phyloP scores from a whole-genome alignment of 2,113 vertebrate genomes.

The Rallus limicola region DNA sequence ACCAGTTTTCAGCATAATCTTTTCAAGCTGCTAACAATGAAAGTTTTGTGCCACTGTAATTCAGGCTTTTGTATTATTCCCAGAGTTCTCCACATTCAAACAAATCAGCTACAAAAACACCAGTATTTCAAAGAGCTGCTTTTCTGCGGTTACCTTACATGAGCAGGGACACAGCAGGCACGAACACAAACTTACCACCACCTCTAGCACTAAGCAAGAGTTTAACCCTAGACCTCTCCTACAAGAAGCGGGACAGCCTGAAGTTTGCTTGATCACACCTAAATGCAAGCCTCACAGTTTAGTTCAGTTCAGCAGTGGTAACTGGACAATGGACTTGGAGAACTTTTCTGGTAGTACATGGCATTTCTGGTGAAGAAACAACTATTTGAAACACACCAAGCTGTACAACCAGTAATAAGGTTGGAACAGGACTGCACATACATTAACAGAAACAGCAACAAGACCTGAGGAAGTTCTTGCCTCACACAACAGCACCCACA shows the following conservation, averaged over 20 bases:
- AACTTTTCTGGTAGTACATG: background rate
- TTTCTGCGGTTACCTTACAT: background rate
- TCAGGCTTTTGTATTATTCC: background rate
- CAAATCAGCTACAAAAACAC: background rate
- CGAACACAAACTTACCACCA: background rate
- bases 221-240: background rate
- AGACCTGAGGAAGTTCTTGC: background rate
- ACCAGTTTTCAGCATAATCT: background rate
- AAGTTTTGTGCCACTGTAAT: background rate
- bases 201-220: background rate
- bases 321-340: background rate
- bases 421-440: background rate
- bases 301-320: background rate
- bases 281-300: background rate
- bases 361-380: background rate
- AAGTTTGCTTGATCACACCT: background rate
- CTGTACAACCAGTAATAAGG: background rate
- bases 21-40: slow-evolving; percentile 23
- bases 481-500: background rate
- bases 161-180: background rate
- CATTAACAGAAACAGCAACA: background rate
- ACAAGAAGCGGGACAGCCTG: fast-evolving
- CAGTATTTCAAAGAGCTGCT: background rate
- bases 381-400: background rate
- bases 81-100: slow-evolving; percentile 1